A percentile compares a stretch with the other conserved stretches of the same genome.
Evolutionary conservation across 2,888 invertebrate species (phyloP).

Genomic region (Thymelicus sylvestris): DNA sequence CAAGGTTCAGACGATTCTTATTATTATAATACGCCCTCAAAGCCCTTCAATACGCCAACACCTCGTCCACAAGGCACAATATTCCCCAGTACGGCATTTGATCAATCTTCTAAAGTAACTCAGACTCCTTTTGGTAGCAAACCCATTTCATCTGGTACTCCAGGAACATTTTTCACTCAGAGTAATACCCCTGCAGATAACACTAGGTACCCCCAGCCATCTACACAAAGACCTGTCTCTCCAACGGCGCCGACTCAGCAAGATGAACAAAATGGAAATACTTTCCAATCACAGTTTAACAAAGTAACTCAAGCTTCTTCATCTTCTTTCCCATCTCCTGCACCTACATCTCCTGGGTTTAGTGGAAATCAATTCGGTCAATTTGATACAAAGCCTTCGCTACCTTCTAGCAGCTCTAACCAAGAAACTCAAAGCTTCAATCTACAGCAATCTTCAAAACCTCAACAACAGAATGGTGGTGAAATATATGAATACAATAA

Average conservation of each 20-base stretch:
- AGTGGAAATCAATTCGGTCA: conserved; percentile 13
- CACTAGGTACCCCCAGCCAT: conserved; percentile 40
- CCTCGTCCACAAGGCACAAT: conserved; percentile 45
- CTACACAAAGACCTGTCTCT: conserved; percentile 36
- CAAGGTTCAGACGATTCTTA: conserved; percentile 60
- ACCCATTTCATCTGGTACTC: conserved; percentile 38
- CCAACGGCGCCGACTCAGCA: conserved; percentile 41
- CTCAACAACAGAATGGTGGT: conserved; percentile 51
- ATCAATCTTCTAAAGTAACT: conserved; percentile 54
- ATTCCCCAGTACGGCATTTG: conserved; percentile 52
- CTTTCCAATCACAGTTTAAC: conserved; percentile 37
- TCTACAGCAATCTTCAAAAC: conserved; percentile 12
- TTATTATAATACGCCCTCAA: conserved; percentile 63
- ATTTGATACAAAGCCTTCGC: conserved; percentile 12
- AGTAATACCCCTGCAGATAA: conserved; percentile 5
- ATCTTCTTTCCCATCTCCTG: conserved; percentile 58
- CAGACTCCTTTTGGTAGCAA: conserved; percentile 41
- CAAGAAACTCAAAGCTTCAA: conserved; percentile 6
- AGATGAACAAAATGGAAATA: conserved; percentile 38
- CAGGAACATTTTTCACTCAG: conserved; percentile 38
- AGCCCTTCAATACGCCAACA: conserved; percentile 54
- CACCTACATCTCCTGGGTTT: conserved; percentile 44
- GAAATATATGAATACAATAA: conserved; percentile 53
- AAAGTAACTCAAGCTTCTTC: conserved; percentile 63
- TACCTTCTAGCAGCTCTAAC: conserved; percentile 5